Evolutionary conservation across 2,888 invertebrate species (phyloP).

Genomic region (Caenorhabditis panamensis): DNA sequence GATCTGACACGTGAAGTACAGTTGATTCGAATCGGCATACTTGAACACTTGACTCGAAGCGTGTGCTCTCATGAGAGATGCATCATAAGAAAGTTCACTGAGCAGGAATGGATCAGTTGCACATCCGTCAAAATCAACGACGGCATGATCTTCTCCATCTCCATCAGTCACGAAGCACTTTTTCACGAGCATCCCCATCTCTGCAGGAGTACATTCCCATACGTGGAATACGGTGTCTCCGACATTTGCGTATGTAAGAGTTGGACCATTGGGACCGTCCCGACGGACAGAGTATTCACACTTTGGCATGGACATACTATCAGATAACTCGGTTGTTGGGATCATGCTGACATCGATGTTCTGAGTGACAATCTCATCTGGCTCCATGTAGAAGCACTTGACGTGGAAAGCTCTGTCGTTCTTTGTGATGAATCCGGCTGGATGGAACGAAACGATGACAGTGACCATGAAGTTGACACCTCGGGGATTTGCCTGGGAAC

Average conservation of each 20-base stretch:
- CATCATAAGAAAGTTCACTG: slow-evolving; percentile 76
- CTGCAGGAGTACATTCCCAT: slow-evolving; percentile 78
- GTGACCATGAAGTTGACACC: slow-evolving; percentile 81
- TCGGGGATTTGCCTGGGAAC: slow-evolving; percentile 80
- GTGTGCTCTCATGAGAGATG: slow-evolving; percentile 78
- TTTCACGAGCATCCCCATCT: slow-evolving; percentile 81
- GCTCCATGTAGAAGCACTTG: slow-evolving; percentile 81
- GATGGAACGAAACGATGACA: slow-evolving; percentile 80
- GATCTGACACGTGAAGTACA: slow-evolving; percentile 81
- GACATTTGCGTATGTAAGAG: slow-evolving; percentile 78
- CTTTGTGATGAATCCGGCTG: slow-evolving; percentile 80
- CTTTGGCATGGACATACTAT: slow-evolving; percentile 79
- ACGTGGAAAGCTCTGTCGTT: slow-evolving; percentile 80
- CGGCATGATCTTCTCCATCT: slow-evolving; percentile 79
- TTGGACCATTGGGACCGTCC: slow-evolving; percentile 76
- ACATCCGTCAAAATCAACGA: slow-evolving; percentile 78
- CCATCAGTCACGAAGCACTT: slow-evolving; percentile 80
- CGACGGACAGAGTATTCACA: slow-evolving; percentile 78
- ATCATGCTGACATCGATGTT: slow-evolving; percentile 79
- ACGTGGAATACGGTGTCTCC: slow-evolving; percentile 80
- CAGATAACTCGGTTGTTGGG: slow-evolving; percentile 77
- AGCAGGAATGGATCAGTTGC: slow-evolving; percentile 76
- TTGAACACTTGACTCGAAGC: slow-evolving; percentile 80
- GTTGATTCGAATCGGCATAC: slow-evolving; percentile 80
- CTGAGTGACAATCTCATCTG: slow-evolving; percentile 80